Conservation (phyloP, 2,113 vertebrate genomes). For the Hydrochoerus hydrochaeris region DNA sequence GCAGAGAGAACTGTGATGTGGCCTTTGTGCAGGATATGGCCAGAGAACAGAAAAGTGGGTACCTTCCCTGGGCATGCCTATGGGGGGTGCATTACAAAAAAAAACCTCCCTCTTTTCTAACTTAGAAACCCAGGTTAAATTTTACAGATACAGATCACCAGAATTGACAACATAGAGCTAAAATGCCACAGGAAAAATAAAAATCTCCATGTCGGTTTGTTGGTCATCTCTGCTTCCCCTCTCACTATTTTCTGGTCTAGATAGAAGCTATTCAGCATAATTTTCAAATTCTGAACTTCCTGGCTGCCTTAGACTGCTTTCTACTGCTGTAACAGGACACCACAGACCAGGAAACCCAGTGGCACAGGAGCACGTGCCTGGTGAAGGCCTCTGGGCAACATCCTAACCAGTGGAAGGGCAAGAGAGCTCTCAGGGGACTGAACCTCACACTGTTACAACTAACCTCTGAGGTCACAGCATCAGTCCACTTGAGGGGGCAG, state of each 20-base stretch:
- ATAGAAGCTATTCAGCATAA: background rate
- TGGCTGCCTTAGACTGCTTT: background rate
- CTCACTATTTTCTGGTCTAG: background rate
- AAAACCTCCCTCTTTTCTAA: background rate
- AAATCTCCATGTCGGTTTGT: background rate
- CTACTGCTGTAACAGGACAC: background rate
- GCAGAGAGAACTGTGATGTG: background rate
- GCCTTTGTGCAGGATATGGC: background rate
- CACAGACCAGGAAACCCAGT: background rate
- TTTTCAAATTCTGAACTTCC: background rate
- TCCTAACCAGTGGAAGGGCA: background rate
- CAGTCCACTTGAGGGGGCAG: too few relatives aligned
- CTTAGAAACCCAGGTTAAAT: background rate
- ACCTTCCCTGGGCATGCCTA: background rate
- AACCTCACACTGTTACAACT: background rate
- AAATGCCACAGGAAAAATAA: background rate
- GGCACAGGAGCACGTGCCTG: too few relatives aligned
- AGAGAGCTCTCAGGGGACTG: background rate
- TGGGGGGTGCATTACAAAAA: background rate
- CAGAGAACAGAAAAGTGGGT: background rate
- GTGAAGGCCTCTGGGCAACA: background rate
- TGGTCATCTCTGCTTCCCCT: background rate
- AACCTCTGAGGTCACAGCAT: too few relatives aligned
- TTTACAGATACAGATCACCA: background rate
- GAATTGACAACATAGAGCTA: background rate